Conservation (phyloP, 2,113 vertebrate species). For the Blennius ocellaris region DNA sequence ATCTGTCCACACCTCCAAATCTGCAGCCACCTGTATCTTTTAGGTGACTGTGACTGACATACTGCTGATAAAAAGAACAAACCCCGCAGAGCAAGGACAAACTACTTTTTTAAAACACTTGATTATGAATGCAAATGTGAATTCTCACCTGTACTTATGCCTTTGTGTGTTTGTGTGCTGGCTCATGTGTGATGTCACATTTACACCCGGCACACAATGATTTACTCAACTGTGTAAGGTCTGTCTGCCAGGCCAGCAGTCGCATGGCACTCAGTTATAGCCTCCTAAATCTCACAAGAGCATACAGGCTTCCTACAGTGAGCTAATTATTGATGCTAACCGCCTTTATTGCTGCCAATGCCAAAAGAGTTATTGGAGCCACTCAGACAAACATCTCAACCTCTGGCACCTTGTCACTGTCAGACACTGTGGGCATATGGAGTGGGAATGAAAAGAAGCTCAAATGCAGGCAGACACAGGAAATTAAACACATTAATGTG, state of each 20-base stretch:
- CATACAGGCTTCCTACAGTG: conserved; percentile 74
- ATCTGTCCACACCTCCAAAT: no score
- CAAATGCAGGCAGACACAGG: background rate
- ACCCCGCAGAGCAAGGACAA: background rate
- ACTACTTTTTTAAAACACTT: background rate
- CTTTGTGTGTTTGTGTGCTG: background rate
- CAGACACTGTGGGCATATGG: conserved; percentile 8
- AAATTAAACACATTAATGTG: background rate
- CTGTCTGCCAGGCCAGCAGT: conserved; percentile 60
- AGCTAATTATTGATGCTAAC: conserved; percentile 82
- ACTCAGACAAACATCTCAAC: conserved; percentile 62
- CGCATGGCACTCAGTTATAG: conserved; percentile 68
- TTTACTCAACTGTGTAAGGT: conserved; percentile 67
- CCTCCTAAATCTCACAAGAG: conserved; percentile 76
- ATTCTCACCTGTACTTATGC: background rate
- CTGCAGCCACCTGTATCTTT: no score
- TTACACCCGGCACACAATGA: conserved; percentile 40
- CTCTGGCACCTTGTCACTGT: conserved; percentile 29
- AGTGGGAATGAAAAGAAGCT: background rate
- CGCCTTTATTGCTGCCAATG: conserved; percentile 77
- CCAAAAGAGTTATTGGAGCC: conserved; percentile 52
- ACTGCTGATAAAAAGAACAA: background rate
- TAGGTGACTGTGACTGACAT: no score
- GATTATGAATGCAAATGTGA: background rate
- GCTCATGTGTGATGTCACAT: conserved; percentile 6